Evolutionary conservation across 2,113 vertebrate species (phyloP), one percentile per base, ranked within the genome.

Genomic region (Phalacrocorax brasilianus): DNA sequence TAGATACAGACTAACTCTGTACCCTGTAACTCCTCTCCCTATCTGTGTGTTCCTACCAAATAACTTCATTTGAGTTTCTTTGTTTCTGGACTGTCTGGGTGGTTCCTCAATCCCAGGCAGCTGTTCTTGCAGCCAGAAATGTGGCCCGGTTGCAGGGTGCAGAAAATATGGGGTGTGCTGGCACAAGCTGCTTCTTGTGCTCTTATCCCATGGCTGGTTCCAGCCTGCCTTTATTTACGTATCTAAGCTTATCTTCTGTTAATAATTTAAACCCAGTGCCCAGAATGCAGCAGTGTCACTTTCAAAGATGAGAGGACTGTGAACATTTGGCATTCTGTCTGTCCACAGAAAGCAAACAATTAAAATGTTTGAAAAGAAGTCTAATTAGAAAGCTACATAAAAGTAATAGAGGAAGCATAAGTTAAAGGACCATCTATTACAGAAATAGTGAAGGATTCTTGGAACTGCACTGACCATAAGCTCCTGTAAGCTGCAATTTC

Each of bases 401-500:
- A 96, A 93, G 67, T 94, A 94, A 97, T 79, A 95, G 94, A 89
- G 63, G 96, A 96, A 96, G 89, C 80, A 70, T 84, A 97, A 97
- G 81, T 79, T 96, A 96, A 80, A 96, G 94, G 65, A 92, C 82
- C 50, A 85, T 97, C 84, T 95, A 94, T 97, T 95, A 94, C 45
- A 95, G 84, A 96, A 96, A 96, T 61, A 96, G 66, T 94, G 95
- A 95, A 93, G 85, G 89, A 93, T 97, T 97, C 94, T 91, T 96
- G 96, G 92, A 96, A 91, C 87, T 83, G 28, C 58, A 76, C 85
- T 96, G 96, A 85, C 93, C 97, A 75, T 94, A 96, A 98, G 92
- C 92, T 97, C 75, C 94, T 96, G 88, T 97, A 97, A 97, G 93
- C 95, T 97, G 63, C 78, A 72, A 93, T 97, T 98, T 97, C 97